Percentiles rank a stretch among this genome's conserved stretches.
Conservation (phyloP, 2,888 invertebrate species). For the Timema cristinae region DNA sequence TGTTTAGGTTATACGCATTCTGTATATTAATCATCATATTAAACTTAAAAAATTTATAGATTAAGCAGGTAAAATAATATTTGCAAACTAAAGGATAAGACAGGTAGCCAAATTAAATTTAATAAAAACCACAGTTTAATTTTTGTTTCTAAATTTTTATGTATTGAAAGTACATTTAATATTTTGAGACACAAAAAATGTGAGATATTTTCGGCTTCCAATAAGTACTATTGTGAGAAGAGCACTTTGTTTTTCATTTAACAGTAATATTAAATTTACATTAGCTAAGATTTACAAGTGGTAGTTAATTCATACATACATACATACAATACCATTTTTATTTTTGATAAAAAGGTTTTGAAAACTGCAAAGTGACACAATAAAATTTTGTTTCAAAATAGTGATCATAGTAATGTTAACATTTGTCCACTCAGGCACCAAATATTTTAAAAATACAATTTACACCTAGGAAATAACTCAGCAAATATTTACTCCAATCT, state of each 20-base stretch:
- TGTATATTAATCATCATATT: too few relatives aligned
- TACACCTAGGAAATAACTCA: background rate
- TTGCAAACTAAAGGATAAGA: too few relatives aligned
- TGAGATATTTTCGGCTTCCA: background rate
- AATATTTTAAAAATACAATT: background rate
- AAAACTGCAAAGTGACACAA: too few relatives aligned
- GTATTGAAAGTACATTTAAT: constrained; percentile 14
- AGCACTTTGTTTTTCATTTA: constrained; percentile 10
- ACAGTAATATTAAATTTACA: background rate
- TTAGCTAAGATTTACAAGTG: background rate
- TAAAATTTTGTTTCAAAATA: too few relatives aligned
- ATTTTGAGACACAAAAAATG: constrained; percentile 12
- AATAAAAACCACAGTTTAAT: too few relatives aligned
- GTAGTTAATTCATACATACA: background rate
- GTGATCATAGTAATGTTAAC: background rate
- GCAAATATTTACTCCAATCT: too few relatives aligned
- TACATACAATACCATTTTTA: background rate
- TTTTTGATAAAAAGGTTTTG: too few relatives aligned
- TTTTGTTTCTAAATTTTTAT: background rate
- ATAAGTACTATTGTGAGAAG: constrained; percentile 12
- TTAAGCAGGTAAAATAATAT: too few relatives aligned
- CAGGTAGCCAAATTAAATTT: too few relatives aligned
- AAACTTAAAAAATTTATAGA: too few relatives aligned
- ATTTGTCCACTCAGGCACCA: constrained; percentile 11
- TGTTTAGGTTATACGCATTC: too few relatives aligned